Evolutionary conservation across 1,140 invertebrate species (phyloP).

Genomic region (Microplitis demolitor): DNA sequence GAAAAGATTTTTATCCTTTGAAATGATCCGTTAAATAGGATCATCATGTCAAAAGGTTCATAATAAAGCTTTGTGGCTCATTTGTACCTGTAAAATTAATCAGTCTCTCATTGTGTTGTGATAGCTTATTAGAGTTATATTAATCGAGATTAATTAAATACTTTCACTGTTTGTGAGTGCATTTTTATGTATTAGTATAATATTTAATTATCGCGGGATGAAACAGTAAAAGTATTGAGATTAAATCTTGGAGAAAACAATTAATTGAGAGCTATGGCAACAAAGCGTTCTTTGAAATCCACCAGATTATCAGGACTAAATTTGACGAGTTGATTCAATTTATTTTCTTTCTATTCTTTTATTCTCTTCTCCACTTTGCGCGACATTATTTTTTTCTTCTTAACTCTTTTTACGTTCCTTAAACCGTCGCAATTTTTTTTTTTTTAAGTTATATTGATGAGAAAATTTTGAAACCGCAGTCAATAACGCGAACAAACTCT

Average conservation of each 20-base stretch:
- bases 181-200: too few relatives aligned
- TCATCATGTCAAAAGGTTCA: slow-evolving; percentile 20
- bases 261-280: too few relatives aligned
- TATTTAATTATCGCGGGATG: too few relatives aligned
- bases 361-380: background rate
- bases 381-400: background rate
- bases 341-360: background rate
- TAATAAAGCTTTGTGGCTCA: background rate
- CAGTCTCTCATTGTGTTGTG: background rate
- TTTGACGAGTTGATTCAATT: background rate
- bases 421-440: background rate
- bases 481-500: background rate
- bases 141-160: too few relatives aligned
- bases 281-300: too few relatives aligned
- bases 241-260: too few relatives aligned
- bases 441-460: background rate
- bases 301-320: too few relatives aligned
- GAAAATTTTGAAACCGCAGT: background rate
- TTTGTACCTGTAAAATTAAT: background rate
- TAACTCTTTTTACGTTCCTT: background rate
- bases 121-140: too few relatives aligned
- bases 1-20: slow-evolving; percentile 28
- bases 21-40: slow-evolving; percentile 33
- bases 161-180: too few relatives aligned
- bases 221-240: too few relatives aligned